Conservation (phyloP, 2,888 invertebrate genomes). For the Chymomyza fuscimana region DNA sequence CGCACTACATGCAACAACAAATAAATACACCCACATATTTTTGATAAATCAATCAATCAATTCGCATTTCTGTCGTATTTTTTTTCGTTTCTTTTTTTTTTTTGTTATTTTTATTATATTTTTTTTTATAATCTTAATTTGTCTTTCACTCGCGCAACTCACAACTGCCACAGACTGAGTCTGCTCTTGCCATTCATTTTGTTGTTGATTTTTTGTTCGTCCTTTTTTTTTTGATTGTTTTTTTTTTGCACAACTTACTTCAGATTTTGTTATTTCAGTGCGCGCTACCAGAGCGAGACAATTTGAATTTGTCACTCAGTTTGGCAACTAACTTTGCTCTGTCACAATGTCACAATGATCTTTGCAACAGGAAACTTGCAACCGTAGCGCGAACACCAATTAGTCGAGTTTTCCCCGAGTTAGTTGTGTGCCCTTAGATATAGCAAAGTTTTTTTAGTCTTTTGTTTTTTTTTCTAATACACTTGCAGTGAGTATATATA, state of each 20-base stretch:
- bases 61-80: slow-evolving; percentile 38
- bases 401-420: not conserved
- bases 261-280: slow-evolving; percentile 36
- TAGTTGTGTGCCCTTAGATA: not conserved
- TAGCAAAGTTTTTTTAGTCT: not conserved
- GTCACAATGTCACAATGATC: not conserved
- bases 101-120: slow-evolving; percentile 68
- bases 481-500: no score
- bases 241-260: slow-evolving; percentile 22
- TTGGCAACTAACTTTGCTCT: slow-evolving; percentile 22
- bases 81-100: slow-evolving; percentile 42
- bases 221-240: slow-evolving; percentile 14
- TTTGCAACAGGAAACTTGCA: not conserved
- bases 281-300: slow-evolving; percentile 45
- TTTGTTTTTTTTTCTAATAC: not conserved
- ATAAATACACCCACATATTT: slow-evolving; percentile 48
- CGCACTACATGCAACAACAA: slow-evolving; percentile 15
- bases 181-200: slow-evolving; percentile 69
- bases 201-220: slow-evolving; percentile 47
- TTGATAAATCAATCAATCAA: slow-evolving; percentile 76
- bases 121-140: slow-evolving; percentile 73
- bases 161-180: slow-evolving; percentile 56
- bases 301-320: slow-evolving; percentile 56
- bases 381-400: not conserved
- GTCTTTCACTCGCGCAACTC: slow-evolving; percentile 70